These are phyloP conservation scores for Heteronetta atricapilla DNA, from an alignment of 2,113 vertebrate species.

Conservation along the genomic window DNA sequence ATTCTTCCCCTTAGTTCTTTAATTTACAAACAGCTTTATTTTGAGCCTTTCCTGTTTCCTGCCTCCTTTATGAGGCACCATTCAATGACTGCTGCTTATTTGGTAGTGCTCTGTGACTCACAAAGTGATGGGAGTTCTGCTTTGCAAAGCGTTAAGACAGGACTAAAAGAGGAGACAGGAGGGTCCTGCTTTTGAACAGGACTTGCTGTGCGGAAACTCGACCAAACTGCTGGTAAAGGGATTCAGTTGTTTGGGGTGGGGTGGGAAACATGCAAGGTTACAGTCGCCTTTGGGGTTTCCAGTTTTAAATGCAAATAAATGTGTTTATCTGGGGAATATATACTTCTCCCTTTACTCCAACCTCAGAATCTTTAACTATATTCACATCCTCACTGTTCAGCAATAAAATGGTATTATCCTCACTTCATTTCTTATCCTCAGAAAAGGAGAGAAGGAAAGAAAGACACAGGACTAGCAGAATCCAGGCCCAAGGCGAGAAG, in stretches of 20 bases:
- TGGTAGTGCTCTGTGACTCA: slow-evolving; percentile 59
- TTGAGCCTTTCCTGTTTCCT: slow-evolving; percentile 68
- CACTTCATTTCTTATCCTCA: not conserved
- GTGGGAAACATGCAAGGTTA: not conserved
- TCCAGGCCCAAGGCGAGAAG: not conserved
- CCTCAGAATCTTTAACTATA: not conserved
- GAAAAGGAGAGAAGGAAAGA: not conserved
- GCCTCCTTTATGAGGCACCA: slow-evolving; percentile 58
- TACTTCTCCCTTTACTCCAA: not conserved
- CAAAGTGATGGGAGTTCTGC: slow-evolving; percentile 28
- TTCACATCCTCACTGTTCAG: not conserved
- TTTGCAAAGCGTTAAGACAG: slow-evolving; percentile 10
- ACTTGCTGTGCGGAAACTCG: slow-evolving; percentile 4
- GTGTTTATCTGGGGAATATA: not conserved
- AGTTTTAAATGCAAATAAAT: not conserved
- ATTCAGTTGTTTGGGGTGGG: not conserved
- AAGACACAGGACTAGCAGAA: not conserved
- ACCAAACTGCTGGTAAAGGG: not conserved
- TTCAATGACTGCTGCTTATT: slow-evolving; percentile 57
- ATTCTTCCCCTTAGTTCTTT: slow-evolving; percentile 56
- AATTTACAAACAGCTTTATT: slow-evolving; percentile 60
- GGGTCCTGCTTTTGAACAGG: not conserved
- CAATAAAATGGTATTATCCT: slow-evolving; percentile 8
- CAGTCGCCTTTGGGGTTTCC: not conserved
- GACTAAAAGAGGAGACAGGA: not conserved